Evolutionary conservation across 1,140 invertebrate species (phyloP).

Genomic region (Parasteatoda tepidariorum): DNA sequence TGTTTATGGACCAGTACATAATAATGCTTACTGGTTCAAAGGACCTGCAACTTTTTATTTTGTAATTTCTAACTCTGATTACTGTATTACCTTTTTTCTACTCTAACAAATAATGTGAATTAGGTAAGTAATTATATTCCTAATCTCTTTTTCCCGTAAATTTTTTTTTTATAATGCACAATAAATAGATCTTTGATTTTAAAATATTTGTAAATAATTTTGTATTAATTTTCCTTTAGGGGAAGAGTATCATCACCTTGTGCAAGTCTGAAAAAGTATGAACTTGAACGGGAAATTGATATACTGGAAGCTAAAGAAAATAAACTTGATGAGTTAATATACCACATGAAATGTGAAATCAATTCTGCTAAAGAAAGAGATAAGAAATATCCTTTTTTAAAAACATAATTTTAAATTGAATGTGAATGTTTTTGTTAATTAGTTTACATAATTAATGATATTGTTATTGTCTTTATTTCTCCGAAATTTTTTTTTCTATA

Average conservation of each 20-base stretch:
- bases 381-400: conserved; percentile 65
- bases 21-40: too few species aligned
- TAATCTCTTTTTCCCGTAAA: too few species aligned
- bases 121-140: too few species aligned
- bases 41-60: too few species aligned
- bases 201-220: background rate
- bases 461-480: too few species aligned
- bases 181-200: too few species aligned
- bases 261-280: conserved; percentile 2
- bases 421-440: background rate
- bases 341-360: conserved; percentile 70
- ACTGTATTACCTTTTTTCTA: too few species aligned
- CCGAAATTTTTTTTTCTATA: background rate
- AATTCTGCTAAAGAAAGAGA: conserved; percentile 59
- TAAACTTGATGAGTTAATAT: conserved; percentile 76
- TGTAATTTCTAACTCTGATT: too few species aligned
- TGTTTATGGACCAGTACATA: too few species aligned
- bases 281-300: conserved; percentile 73
- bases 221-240: conserved; percentile 5
- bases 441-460: background rate
- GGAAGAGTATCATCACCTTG: conserved; percentile 20
- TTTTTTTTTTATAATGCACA: background rate
- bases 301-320: conserved; percentile 79
- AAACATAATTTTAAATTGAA: background rate
- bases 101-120: too few species aligned